A percentile compares a stretch with the other conserved stretches of the same genome.
Conservation (phyloP, 2,888 invertebrate species). For the Prosapia bicincta region DNA sequence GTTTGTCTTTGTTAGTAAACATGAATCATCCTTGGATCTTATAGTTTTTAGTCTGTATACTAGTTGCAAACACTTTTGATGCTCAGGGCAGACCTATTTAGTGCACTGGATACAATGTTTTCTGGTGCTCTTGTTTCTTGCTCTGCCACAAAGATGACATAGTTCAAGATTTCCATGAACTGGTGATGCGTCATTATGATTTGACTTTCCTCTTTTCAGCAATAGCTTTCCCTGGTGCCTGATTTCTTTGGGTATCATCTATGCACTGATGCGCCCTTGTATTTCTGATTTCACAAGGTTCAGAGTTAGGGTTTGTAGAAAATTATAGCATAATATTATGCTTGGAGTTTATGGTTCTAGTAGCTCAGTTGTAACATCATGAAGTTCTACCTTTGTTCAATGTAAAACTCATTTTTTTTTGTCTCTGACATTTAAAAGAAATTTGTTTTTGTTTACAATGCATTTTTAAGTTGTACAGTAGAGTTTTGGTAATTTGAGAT, state of each 20-base stretch:
- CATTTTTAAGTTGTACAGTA: too few relatives aligned
- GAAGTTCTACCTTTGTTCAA: too few relatives aligned
- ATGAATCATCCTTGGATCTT: neutral
- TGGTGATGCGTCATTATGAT: neutral
- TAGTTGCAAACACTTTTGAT: neutral
- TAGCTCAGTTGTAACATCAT: too few relatives aligned
- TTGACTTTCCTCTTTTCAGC: neutral
- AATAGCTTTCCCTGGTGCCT: neutral
- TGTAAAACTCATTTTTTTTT: too few relatives aligned
- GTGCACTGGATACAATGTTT: neutral
- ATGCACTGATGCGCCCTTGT: neutral
- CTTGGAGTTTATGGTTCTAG: too few relatives aligned
- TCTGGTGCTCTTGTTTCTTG: too few relatives aligned
- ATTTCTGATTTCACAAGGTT: neutral
- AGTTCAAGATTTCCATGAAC: neutral
- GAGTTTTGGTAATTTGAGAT: too few relatives aligned
- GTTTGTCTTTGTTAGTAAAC: neutral
- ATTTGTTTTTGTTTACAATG: too few relatives aligned
- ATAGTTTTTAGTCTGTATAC: neutral
- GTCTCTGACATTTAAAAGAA: too few relatives aligned
- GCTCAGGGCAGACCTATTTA: neutral
- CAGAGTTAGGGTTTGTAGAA: neutral
- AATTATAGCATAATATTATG: too few relatives aligned
- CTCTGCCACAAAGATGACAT: neutral
- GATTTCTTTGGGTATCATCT: neutral